Conservation (phyloP, 2,888 invertebrate species). For the Anthrax anthrax region DNA sequence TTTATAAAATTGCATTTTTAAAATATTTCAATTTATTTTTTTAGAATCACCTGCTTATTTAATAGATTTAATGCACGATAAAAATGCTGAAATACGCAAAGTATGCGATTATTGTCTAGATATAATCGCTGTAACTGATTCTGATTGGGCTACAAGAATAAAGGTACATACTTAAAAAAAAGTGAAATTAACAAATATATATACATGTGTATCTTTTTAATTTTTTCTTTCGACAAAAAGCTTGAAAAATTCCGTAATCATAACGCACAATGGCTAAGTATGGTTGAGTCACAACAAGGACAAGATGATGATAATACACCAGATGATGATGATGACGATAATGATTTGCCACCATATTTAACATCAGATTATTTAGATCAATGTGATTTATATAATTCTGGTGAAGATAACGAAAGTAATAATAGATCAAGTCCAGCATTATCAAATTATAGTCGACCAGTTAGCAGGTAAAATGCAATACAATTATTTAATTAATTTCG, state of each 20-base stretch:
- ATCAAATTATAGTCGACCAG: slow-evolving; percentile 36
- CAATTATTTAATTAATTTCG: too few relatives aligned
- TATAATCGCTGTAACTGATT: slow-evolving; percentile 82
- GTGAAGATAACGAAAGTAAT: slow-evolving; percentile 28
- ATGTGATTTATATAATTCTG: slow-evolving; percentile 39
- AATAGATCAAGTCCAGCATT: slow-evolving; percentile 28
- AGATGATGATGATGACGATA: slow-evolving; percentile 38
- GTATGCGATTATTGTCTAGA: slow-evolving; percentile 92
- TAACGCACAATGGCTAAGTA: slow-evolving; percentile 96
- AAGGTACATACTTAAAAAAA: slow-evolving; percentile 38
- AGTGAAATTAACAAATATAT: too few relatives aligned
- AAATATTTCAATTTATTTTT: slow-evolving; percentile 18
- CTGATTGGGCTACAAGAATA: slow-evolving; percentile 86
- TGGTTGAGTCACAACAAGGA: slow-evolving; percentile 63
- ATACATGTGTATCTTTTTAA: too few relatives aligned
- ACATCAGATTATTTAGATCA: slow-evolving; percentile 55
- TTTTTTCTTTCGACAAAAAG: too few relatives aligned
- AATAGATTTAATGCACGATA: slow-evolving; percentile 94
- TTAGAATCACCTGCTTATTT: slow-evolving; percentile 87
- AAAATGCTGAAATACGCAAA: slow-evolving; percentile 82
- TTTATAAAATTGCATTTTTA: slow-evolving; percentile 1
- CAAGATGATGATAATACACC: slow-evolving; percentile 38
- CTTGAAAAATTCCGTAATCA: slow-evolving; percentile 94
- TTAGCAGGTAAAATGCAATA: slow-evolving; percentile 37
- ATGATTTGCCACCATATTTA: slow-evolving; percentile 58